Conservation (phyloP, 2,888 invertebrate genomes). For the Acrobasis consociella region DNA sequence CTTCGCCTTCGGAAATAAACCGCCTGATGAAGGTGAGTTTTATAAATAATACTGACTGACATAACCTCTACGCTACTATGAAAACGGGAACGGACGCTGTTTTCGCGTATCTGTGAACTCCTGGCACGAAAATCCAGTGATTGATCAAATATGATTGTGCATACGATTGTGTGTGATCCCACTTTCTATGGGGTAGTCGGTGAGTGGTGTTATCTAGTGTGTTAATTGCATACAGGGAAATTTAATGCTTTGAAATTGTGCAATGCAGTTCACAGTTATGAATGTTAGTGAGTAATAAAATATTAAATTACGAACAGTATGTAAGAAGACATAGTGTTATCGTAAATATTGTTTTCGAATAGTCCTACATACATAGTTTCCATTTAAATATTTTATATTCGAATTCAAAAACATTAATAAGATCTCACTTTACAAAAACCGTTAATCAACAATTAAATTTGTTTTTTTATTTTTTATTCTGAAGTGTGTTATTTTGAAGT, state of each 20-base stretch:
- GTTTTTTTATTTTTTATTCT: too few relatives aligned
- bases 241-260: background rate
- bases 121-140: conserved; percentile 9
- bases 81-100: conserved; percentile 19
- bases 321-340: too few relatives aligned
- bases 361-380: too few relatives aligned
- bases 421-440: too few relatives aligned
- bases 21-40: conserved; percentile 74
- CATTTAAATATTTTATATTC: too few relatives aligned
- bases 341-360: too few relatives aligned
- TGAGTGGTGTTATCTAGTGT: conserved; percentile 4
- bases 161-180: conserved; percentile 2
- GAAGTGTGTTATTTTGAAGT: too few relatives aligned
- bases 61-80: conserved; percentile 53
- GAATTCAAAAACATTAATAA: too few relatives aligned
- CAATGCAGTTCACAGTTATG: background rate
- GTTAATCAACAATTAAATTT: too few relatives aligned
- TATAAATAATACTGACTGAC: conserved; percentile 28
- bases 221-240: background rate
- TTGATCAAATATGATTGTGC: conserved; percentile 24
- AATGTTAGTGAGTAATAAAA: background rate
- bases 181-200: background rate
- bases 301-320: background rate
- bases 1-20: conserved; percentile 72
- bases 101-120: conserved; percentile 25